phyloP scores from a whole-genome alignment of 2,888 invertebrate genomes.

The Pseudococcus viburni region DNA sequence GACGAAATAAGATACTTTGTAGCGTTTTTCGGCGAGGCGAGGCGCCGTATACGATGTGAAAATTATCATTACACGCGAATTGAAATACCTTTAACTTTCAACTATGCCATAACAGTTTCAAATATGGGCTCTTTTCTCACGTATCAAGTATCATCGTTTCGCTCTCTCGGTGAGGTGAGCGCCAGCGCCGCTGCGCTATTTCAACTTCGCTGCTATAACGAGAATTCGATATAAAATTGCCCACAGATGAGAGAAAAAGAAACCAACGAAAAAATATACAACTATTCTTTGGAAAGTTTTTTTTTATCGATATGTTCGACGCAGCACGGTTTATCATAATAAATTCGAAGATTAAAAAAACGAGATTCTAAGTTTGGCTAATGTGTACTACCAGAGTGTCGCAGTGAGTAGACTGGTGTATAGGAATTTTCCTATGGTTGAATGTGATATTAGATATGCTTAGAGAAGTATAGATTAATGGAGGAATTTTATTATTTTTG shows the following conservation, averaged over 20 bases:
- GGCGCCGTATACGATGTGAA: neutral
- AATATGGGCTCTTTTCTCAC: slow-evolving; percentile 35
- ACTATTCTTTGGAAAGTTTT: neutral
- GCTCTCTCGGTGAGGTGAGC: neutral
- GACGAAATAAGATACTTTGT: slow-evolving; percentile 22
- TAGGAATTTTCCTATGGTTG: too few species aligned
- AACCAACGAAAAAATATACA: neutral
- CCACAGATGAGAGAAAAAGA: neutral
- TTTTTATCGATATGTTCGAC: neutral
- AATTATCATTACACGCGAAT: slow-evolving; percentile 32
- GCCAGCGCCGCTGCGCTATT: neutral
- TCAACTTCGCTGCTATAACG: neutral
- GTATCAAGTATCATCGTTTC: neutral
- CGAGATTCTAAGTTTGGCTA: slow-evolving; percentile 4
- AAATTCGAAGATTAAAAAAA: slow-evolving; percentile 11
- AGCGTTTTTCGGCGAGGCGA: neutral
- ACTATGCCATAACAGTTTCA: slow-evolving; percentile 6
- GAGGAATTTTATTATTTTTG: neutral
- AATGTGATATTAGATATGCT: neutral
- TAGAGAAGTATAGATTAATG: neutral
- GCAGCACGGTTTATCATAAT: neutral
- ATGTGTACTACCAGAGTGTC: neutral
- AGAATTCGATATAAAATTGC: slow-evolving; percentile 8
- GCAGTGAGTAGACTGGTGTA: neutral
- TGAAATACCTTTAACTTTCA: slow-evolving; percentile 14